Percentiles rank a stretch among this genome's conserved stretches.
These are phyloP conservation scores for Hirtodrosophila cameraria DNA, from an alignment of 2,888 invertebrate species.

Conservation along the genomic window DNA sequence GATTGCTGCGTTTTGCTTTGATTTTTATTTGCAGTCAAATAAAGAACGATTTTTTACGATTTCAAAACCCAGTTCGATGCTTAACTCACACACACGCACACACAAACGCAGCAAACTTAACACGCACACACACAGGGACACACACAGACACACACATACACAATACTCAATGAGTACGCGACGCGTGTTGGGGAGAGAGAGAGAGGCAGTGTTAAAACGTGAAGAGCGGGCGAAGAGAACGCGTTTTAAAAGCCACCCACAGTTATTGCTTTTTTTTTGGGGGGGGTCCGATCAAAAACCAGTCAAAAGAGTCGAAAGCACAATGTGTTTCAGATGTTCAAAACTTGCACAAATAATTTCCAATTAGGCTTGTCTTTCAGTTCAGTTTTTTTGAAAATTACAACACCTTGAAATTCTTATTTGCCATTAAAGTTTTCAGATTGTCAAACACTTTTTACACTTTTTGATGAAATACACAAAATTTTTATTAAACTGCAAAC, in stretches of 20 bases:
- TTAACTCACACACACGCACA: constrained; percentile 56
- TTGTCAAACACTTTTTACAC: constrained; percentile 15
- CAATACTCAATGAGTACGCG: constrained; percentile 16
- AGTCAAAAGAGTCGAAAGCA: constrained; percentile 57
- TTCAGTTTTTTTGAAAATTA: constrained; percentile 7
- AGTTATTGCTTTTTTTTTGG: constrained; percentile 20
- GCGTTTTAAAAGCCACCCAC: constrained; percentile 48
- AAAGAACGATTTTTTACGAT: constrained; percentile 33
- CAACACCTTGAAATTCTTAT: neutral
- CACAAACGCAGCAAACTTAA: constrained; percentile 15
- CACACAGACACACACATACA: constrained; percentile 37
- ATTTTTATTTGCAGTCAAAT: constrained; percentile 49
- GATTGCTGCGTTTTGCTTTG: constrained; percentile 22
- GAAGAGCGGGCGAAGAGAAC: constrained; percentile 69
- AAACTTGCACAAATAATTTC: constrained; percentile 55
- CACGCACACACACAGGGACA: constrained; percentile 10
- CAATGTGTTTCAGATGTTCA: constrained; percentile 63
- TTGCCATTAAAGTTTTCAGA: neutral
- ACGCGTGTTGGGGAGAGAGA: constrained; percentile 26
- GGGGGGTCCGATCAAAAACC: constrained; percentile 56
- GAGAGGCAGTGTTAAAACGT: constrained; percentile 28
- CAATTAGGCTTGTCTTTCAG: constrained; percentile 46
- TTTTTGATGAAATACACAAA: too few relatives aligned
- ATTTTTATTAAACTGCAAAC: constrained; percentile 9
- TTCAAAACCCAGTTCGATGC: constrained; percentile 17